phyloP scores from a whole-genome alignment of 2,113 vertebrate species.

The Protomyctophum bolini region DNA sequence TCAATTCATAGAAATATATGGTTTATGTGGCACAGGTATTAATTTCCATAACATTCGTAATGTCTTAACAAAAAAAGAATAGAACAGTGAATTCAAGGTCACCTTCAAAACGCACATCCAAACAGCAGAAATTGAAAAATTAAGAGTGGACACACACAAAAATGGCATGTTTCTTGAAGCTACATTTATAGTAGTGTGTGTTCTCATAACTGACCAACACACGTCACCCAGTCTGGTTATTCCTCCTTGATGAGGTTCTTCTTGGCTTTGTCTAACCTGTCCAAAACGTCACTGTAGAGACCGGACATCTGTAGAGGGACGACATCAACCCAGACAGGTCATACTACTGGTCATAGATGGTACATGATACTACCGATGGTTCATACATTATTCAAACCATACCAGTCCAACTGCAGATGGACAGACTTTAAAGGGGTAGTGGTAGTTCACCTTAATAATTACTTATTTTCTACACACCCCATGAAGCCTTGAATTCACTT shows the following conservation, averaged over 20 bases:
- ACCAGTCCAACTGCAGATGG: too few relatives aligned
- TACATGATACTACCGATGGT: too few relatives aligned
- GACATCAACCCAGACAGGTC: conserved; percentile 19
- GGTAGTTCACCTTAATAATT: not conserved
- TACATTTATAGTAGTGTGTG: too few relatives aligned
- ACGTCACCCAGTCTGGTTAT: conserved; percentile 26
- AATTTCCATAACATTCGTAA: conserved; percentile 8
- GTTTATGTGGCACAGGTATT: conserved; percentile 2
- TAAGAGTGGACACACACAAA: not conserved
- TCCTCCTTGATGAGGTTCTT: conserved; percentile 68
- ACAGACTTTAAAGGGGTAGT: too few relatives aligned
- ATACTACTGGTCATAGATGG: too few relatives aligned
- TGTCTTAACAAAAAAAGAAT: conserved; percentile 7
- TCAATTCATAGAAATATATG: not conserved
- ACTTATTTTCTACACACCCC: not conserved
- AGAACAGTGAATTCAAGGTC: not conserved
- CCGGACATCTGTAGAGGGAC: conserved; percentile 80
- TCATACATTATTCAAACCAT: too few relatives aligned
- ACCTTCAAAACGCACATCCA: not conserved
- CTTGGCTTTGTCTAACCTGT: conserved; percentile 81
- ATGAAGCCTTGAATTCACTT: too few relatives aligned
- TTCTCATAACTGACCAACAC: not conserved
- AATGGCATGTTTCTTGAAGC: too few relatives aligned
- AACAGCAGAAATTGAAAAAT: not conserved
- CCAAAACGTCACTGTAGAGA: conserved; percentile 84